These are phyloP conservation scores for Remorina albescens DNA, from an alignment of 2,797 vertebrate genomes.

Conservation along the genomic window DNA sequence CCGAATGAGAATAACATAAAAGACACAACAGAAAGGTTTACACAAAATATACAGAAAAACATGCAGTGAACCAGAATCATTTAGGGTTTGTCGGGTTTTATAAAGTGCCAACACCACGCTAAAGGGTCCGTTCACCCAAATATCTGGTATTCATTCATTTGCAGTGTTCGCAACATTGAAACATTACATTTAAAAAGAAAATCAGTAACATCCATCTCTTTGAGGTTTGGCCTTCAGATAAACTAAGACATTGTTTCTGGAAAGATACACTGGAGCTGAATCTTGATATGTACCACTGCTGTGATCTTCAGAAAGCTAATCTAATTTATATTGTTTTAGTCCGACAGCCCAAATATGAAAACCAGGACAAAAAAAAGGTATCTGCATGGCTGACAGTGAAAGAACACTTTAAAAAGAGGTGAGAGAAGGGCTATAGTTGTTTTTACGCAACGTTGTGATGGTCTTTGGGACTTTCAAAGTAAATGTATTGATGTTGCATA, in stretches of 20 bases:
- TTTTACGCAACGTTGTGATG: not conserved
- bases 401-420: not conserved
- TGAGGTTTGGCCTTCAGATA: not conserved
- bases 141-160: not conserved
- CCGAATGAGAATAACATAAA: conserved; percentile 49
- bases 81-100: conserved; percentile 57
- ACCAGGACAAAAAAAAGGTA: not conserved
- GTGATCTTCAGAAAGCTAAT: not conserved
- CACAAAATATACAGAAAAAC: conserved; percentile 50
- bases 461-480: not conserved
- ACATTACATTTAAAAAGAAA: not conserved
- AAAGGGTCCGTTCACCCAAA: conserved; percentile 7
- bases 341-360: not conserved
- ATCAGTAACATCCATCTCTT: not conserved
- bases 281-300: not conserved
- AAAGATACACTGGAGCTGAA: not conserved
- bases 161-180: not conserved
- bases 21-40: conserved; percentile 56
- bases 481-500: not conserved
- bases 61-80: conserved; percentile 81
- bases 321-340: not conserved
- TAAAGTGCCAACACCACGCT: not conserved
- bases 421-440: not conserved
- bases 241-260: not conserved
- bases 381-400: not conserved